Evolutionary conservation across 2,113 vertebrate species (phyloP), one percentile per base, ranked within the genome.

Genomic region (Cryptomyrus ogoouensis): DNA sequence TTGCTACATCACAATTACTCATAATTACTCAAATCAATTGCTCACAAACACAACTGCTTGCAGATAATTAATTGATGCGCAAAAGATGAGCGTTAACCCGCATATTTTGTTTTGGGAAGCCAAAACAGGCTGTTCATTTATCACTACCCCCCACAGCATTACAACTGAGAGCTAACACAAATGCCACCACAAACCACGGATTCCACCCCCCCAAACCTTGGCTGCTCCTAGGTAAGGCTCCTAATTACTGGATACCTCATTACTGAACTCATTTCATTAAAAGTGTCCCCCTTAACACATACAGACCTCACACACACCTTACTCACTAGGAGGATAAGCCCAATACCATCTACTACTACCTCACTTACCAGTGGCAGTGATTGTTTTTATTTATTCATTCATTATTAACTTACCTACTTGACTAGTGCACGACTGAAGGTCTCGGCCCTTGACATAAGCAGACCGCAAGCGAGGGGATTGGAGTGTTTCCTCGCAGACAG

Each of bases 11-110:
- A 31, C 35, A 87, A 87, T 87, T 53, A 53, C 85, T 53, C 85
- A 86, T 50, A 87, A 87, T 87, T 87, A 87, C 85, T 56, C 49
- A 87, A 87, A 87, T 87, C 85, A 87, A 87, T 87, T 52, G 85
- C 85, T 87, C 85, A 87, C 47, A 87, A 87, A 87, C 85, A 50
- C 21, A 87, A 86, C 27, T 86, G 47, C 83, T 86, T 56, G 85
- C 49, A 53, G 85, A 56, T 87, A 87, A 53, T 86, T 86, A 86
- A 86, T 50, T 86, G 47, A 53, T 52, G 24, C 35, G 50, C 46
- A 87, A 87, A 87, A 87, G 85, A 87, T 53, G 49, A 56, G 24
- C 39, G 85, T 56, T 87, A 87, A 53, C 47, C 85, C 27, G 9
- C 24, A n/a, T n/a, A 53, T 47, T 87, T 47, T 53, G 17, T 39